These are phyloP conservation scores for Drosophila repleta DNA, from an alignment of 1,140 invertebrate genomes.

Conservation along the genomic window DNA sequence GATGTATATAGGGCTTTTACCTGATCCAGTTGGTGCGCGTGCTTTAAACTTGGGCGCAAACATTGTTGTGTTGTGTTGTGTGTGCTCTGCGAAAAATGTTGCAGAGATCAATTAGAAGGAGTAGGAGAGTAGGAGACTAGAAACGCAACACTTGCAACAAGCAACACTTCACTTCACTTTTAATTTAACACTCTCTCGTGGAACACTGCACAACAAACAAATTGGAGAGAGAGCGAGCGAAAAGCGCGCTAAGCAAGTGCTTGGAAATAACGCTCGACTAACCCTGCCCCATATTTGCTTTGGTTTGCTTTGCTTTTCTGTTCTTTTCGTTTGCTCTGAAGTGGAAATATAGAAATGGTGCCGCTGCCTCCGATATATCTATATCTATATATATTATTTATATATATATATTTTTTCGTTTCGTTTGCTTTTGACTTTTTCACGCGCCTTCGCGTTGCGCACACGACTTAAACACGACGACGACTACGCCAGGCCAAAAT, in stretches of 20 bases:
- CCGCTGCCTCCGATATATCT: conserved; percentile 39
- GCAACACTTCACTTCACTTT: conserved; percentile 28
- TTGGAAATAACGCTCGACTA: conserved; percentile 68
- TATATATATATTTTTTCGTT: conserved; percentile 31
- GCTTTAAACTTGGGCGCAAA: conserved; percentile 91
- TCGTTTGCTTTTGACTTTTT: conserved; percentile 49
- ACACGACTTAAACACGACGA: conserved; percentile 81
- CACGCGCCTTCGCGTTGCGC: conserved; percentile 77
- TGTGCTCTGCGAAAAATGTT: conserved; percentile 67
- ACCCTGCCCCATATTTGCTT: conserved; percentile 74
- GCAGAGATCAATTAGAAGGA: conserved; percentile 32
- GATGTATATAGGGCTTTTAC: too few relatives aligned
- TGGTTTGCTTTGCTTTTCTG: neutral
- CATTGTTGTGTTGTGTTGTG: conserved; percentile 85
- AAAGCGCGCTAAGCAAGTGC: conserved; percentile 34
- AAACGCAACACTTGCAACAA: conserved; percentile 15
- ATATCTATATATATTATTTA: conserved; percentile 14
- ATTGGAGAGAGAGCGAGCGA: neutral
- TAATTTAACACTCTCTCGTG: conserved; percentile 5
- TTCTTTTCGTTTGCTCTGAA: conserved; percentile 12
- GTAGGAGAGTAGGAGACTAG: too few relatives aligned
- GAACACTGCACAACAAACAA: conserved; percentile 8
- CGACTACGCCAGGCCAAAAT: conserved; percentile 69
- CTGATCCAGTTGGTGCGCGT: conserved; percentile 88
- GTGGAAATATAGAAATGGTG: conserved; percentile 44